Percentiles rank a stretch among this genome's conserved stretches.
Conservation (phyloP, 2,888 invertebrate species). For the Heliconius cydno region DNA sequence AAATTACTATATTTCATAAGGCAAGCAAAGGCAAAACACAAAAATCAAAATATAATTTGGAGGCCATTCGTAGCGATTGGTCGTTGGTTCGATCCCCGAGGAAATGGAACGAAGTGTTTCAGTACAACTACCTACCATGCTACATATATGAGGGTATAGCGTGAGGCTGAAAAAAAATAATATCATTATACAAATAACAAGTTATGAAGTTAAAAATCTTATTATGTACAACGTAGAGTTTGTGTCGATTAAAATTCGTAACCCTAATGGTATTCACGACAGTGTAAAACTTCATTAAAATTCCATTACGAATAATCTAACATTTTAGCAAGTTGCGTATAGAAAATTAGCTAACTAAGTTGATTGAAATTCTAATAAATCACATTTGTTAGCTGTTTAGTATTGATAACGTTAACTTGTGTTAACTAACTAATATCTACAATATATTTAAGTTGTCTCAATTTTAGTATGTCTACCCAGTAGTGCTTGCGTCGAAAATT, state of each 20-base stretch:
- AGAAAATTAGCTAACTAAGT: conserved; percentile 27
- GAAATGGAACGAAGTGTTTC: too few relatives aligned
- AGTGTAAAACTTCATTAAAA: conserved; percentile 37
- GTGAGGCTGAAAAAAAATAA: not conserved
- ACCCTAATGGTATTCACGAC: conserved; percentile 19
- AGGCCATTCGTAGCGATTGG: too few relatives aligned
- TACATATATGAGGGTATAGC: too few relatives aligned
- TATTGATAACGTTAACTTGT: not conserved
- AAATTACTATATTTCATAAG: not conserved
- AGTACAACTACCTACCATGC: too few relatives aligned
- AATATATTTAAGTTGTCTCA: not conserved
- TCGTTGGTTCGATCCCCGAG: too few relatives aligned
- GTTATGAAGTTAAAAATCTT: conserved; percentile 14
- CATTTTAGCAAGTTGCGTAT: conserved; percentile 34
- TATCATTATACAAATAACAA: not conserved
- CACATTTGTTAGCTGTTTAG: not conserved
- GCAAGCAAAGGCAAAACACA: too few relatives aligned
- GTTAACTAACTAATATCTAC: too few relatives aligned
- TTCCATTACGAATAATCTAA: conserved; percentile 38
- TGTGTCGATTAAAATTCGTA: conserved; percentile 17
- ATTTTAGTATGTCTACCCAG: not conserved
- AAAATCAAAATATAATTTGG: not conserved
- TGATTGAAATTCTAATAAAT: conserved; percentile 1
- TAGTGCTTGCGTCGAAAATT: conserved; percentile 33
- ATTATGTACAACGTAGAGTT: conserved; percentile 12